phyloP scores from a whole-genome alignment of 2,888 invertebrate species.

The Leucophenga montana region DNA sequence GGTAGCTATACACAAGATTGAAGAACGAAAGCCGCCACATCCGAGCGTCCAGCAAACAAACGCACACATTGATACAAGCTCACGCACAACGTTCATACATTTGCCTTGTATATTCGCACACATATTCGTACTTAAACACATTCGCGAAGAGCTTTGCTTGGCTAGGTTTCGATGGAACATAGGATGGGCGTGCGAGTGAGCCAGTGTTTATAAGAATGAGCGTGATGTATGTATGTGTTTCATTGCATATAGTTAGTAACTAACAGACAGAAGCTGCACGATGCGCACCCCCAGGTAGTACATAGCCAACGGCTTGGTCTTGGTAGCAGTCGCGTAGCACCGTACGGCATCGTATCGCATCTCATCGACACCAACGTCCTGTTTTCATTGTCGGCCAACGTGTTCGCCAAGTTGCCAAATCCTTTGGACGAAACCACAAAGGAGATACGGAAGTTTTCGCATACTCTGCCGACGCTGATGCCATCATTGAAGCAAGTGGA shows the following conservation, averaged over 20 bases:
- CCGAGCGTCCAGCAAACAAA: slow-evolving; percentile 29
- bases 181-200: no score
- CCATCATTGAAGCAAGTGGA: slow-evolving; percentile 27
- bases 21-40: slow-evolving; percentile 39
- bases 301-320: slow-evolving; percentile 74
- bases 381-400: background rate
- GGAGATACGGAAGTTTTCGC: slow-evolving; percentile 69
- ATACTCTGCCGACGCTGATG: slow-evolving; percentile 52
- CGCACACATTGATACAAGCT: slow-evolving; percentile 9
- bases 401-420: slow-evolving; percentile 71
- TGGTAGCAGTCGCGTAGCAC: slow-evolving; percentile 70
- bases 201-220: no score
- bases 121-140: slow-evolving; percentile 30
- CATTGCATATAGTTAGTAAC: slow-evolving; percentile 51
- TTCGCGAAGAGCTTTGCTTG: background rate
- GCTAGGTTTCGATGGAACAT: no score
- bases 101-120: slow-evolving; percentile 30
- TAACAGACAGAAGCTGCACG: slow-evolving; percentile 72
- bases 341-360: slow-evolving; percentile 56
- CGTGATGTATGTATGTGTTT: slow-evolving; percentile 16
- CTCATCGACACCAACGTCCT: slow-evolving; percentile 15
- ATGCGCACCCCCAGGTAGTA: slow-evolving; percentile 73
- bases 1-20: slow-evolving; percentile 56
- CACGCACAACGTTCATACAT: slow-evolving; percentile 6
- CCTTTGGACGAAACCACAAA: slow-evolving; percentile 69